These are phyloP conservation scores for Seladonia tumulorum DNA, from an alignment of 2,888 invertebrate species.

Conservation along the genomic window DNA sequence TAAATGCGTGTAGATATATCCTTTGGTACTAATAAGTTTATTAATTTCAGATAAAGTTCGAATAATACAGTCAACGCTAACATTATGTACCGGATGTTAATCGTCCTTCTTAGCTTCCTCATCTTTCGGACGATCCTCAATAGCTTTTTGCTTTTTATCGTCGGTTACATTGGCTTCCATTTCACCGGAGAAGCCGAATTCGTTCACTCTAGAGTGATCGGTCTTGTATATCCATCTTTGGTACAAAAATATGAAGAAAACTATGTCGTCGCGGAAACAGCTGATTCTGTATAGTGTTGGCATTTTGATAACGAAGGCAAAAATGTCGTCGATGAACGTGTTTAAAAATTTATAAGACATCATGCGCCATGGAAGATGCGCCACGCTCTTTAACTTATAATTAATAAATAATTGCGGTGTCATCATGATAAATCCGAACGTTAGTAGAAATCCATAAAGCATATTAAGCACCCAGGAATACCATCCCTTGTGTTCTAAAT, in stretches of 20 bases:
- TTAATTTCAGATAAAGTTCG: constrained; percentile 65
- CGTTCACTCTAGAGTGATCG: constrained; percentile 97
- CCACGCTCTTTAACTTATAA: constrained; percentile 99
- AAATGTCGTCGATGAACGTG: constrained; percentile 99
- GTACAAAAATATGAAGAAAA: constrained; percentile 99
- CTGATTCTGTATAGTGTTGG: constrained; percentile 99
- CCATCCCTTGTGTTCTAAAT: constrained; percentile 99
- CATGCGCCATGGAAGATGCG: constrained; percentile 99
- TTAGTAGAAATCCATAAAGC: constrained; percentile 98
- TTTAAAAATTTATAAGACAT: constrained; percentile 99
- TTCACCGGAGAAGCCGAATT: constrained; percentile 98
- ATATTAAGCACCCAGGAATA: constrained; percentile 98
- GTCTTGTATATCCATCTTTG: constrained; percentile 99
- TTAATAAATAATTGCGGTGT: constrained; percentile 99
- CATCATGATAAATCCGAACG: constrained; percentile 99
- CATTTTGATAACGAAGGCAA: constrained; percentile 99
- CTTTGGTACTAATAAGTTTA: constrained; percentile 69
- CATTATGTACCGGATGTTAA: constrained; percentile 67
- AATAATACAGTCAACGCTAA: constrained; percentile 62
- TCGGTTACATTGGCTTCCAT: constrained; percentile 88
- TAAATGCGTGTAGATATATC: constrained; percentile 63
- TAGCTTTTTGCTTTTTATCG: constrained; percentile 65
- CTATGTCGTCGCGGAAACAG: constrained; percentile 99
- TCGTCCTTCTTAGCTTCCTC: constrained; percentile 75
- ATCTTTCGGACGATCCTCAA: constrained; percentile 63